Evolutionary conservation across 2,888 invertebrate species (phyloP).

Genomic region (Notodonta dromedarius): DNA sequence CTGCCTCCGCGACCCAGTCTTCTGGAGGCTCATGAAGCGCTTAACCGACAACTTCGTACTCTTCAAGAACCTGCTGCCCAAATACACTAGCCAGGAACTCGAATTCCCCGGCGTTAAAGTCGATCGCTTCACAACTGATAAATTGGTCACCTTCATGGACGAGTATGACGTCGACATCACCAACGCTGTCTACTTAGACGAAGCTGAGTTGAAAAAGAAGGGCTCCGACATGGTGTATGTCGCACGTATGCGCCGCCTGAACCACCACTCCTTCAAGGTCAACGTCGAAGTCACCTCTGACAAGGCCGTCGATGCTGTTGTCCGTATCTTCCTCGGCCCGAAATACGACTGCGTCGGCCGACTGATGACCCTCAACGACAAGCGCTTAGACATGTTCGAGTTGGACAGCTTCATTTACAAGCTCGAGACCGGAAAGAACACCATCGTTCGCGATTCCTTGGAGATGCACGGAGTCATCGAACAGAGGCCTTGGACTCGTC

Average conservation of each 20-base stretch:
- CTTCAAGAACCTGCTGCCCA: conserved; percentile 84
- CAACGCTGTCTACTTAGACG: conserved; percentile 83
- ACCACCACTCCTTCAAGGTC: conserved; percentile 87
- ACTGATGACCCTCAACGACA: conserved; percentile 77
- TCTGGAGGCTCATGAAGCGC: conserved; percentile 88
- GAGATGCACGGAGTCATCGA: conserved; percentile 86
- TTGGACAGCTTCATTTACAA: conserved; percentile 84
- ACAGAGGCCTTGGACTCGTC: conserved; percentile 82
- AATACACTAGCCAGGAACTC: conserved; percentile 85
- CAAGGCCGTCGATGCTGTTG: conserved; percentile 83
- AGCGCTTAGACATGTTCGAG: conserved; percentile 73
- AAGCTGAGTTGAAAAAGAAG: conserved; percentile 76
- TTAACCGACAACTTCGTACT: conserved; percentile 81
- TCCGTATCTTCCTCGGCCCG: conserved; percentile 88
- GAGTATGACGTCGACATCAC: conserved; percentile 87
- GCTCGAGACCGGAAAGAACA: conserved; percentile 87
- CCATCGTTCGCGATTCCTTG: conserved; percentile 87
- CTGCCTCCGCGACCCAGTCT: conserved; percentile 88
- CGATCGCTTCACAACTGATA: conserved; percentile 85
- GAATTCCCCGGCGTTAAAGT: conserved; percentile 86
- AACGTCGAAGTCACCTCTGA: conserved; percentile 83
- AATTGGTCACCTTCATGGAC: conserved; percentile 88
- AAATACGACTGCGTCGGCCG: conserved; percentile 87
- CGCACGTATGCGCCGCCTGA: conserved; percentile 86
- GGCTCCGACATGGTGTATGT: conserved; percentile 75